Conservation (phyloP, 2,797 vertebrate species). For the Enteromius anoplus region DNA sequence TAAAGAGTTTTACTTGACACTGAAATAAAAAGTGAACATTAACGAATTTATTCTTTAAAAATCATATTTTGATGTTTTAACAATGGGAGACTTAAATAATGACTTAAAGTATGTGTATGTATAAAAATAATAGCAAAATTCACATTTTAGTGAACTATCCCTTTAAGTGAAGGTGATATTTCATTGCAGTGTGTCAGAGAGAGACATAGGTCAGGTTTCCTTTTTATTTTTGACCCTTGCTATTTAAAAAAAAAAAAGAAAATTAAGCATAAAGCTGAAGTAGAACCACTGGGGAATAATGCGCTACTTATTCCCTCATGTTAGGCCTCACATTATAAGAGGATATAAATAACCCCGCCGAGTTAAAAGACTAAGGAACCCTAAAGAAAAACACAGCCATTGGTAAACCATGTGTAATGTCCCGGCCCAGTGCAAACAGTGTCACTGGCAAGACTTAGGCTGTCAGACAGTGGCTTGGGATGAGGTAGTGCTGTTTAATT, state of each 20-base stretch:
- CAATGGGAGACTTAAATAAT: neutral
- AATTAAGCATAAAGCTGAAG: neutral
- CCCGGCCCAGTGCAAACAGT: constrained; percentile 3
- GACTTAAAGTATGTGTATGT: neutral
- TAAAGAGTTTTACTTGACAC: neutral
- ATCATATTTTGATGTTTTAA: neutral
- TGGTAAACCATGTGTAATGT: constrained; percentile 30
- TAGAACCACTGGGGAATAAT: constrained; percentile 30
- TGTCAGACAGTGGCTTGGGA: constrained; percentile 13
- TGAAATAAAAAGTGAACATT: neutral
- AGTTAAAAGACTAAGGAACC: constrained; percentile 38
- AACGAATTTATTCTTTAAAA: neutral
- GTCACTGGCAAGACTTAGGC: neutral
- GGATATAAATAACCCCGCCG: constrained; percentile 46
- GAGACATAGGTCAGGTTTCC: neutral
- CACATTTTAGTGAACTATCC: constrained; percentile 19
- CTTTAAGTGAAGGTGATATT: constrained; percentile 43
- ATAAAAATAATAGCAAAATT: neutral
- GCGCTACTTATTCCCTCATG: constrained; percentile 28
- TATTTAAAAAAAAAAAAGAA: constrained; percentile 25
- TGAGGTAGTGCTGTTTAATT: constrained; percentile 33
- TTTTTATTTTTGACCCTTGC: constrained; percentile 22
- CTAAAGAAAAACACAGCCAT: neutral
- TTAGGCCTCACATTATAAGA: constrained; percentile 46
- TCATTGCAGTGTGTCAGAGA: constrained; percentile 48